Conservation (phyloP, 2,113 vertebrate genomes). For the Silurus glanis region DNA sequence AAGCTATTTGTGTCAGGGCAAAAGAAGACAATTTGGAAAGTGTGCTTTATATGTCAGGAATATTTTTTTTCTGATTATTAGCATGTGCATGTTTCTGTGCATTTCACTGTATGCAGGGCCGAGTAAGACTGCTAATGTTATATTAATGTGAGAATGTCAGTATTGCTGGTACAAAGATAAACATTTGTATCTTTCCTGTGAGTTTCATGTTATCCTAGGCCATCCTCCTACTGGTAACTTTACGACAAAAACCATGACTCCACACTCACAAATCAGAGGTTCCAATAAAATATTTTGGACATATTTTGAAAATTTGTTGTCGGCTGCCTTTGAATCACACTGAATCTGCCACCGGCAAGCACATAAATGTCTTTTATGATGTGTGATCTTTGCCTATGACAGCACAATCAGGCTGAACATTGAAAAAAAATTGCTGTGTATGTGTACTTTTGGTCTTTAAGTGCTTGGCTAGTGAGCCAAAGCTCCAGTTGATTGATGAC, state of each 20-base stretch:
- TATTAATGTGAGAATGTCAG: neutral
- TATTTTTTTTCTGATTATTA: neutral
- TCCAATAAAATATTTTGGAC: neutral
- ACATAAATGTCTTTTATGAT: neutral
- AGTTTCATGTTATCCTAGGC: neutral
- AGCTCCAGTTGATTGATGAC: constrained; percentile 69
- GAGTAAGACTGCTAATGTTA: neutral
- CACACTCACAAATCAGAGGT: neutral
- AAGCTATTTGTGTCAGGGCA: neutral
- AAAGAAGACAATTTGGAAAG: neutral
- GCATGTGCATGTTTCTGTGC: neutral
- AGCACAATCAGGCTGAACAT: neutral
- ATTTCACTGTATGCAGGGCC: neutral
- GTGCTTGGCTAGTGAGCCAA: constrained; percentile 41
- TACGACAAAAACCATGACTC: neutral
- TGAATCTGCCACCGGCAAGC: constrained; percentile 45
- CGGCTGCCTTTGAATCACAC: neutral
- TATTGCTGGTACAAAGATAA: neutral
- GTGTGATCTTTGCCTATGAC: neutral
- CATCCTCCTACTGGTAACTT: neutral
- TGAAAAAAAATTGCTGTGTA: neutral
- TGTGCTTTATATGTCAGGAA: neutral
- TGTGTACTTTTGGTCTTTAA: constrained; percentile 45
- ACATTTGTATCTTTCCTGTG: neutral
- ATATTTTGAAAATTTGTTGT: neutral